Conservation (phyloP, 2,888 invertebrate species). For the Cistogaster globosa region DNA sequence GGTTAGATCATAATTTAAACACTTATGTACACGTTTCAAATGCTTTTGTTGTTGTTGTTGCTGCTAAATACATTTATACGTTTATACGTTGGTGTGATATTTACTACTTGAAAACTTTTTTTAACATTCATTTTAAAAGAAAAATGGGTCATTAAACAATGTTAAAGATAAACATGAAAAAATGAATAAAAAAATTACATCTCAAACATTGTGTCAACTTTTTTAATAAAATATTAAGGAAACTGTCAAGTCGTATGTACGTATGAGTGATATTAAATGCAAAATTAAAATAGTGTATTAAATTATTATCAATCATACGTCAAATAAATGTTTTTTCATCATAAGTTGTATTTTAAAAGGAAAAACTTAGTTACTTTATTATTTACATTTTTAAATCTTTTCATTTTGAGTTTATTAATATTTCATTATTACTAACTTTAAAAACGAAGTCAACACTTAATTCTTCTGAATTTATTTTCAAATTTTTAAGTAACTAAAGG, state of each 20-base stretch:
- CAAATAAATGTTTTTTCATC: constrained; percentile 19
- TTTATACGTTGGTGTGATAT: background rate
- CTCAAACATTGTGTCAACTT: constrained; percentile 33
- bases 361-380: no score
- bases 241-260: constrained; percentile 6
- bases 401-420: no score
- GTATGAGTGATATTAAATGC: constrained; percentile 53
- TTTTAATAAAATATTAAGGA: constrained; percentile 53
- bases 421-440: no score
- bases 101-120: constrained; percentile 10
- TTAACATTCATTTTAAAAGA: constrained; percentile 8
- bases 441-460: no score
- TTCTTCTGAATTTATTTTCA: no score
- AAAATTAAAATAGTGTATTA: background rate
- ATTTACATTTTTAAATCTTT: no score
- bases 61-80: background rate
- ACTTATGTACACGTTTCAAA: constrained; percentile 53
- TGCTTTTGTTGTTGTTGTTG: constrained; percentile 18
- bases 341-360: background rate
- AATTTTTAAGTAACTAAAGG: no score
- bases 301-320: constrained; percentile 60
- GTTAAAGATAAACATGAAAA: constrained; percentile 23
- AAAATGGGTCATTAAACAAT: constrained; percentile 62
- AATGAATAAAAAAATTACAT: constrained; percentile 9
- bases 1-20: constrained; percentile 66